phyloP scores from a whole-genome alignment of 92 coral and sea anemone genomes.

The Parazoanthus swiftii region DNA sequence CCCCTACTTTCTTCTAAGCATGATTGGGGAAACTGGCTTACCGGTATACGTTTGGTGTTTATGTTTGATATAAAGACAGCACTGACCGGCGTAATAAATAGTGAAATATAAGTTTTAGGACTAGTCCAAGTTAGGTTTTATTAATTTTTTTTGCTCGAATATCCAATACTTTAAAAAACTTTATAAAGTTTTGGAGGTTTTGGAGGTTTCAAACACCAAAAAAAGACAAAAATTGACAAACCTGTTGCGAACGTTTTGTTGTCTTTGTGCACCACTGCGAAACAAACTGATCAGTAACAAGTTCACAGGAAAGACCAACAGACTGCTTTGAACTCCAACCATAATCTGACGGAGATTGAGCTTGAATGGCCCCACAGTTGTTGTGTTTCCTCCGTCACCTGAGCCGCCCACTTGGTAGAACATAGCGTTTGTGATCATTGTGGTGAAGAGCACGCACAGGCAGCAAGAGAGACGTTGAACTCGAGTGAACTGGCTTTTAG shows the following conservation, averaged over 20 bases:
- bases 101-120: no score
- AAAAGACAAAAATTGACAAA: background rate
- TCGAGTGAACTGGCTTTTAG: constrained; percentile 80
- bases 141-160: no score
- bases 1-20: no score
- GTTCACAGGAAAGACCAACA: constrained; percentile 81
- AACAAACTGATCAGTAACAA: constrained; percentile 63
- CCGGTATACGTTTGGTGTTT: no score
- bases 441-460: constrained; percentile 73
- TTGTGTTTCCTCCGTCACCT: constrained; percentile 49
- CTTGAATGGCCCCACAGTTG: constrained; percentile 72
- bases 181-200: no score
- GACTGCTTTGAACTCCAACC: constrained; percentile 87
- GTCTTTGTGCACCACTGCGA: constrained; percentile 48
- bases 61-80: no score
- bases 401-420: constrained; percentile 71
- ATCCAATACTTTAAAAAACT: no score
- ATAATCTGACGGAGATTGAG: constrained; percentile 70
- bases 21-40: no score
- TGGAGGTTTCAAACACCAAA: no score
- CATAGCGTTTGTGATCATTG: constrained; percentile 94
- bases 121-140: background rate
- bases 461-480: constrained; percentile 88
- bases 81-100: no score
- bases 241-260: background rate